These are phyloP conservation scores for Amiota mariae DNA, from an alignment of 2,888 invertebrate species.

Conservation along the genomic window DNA sequence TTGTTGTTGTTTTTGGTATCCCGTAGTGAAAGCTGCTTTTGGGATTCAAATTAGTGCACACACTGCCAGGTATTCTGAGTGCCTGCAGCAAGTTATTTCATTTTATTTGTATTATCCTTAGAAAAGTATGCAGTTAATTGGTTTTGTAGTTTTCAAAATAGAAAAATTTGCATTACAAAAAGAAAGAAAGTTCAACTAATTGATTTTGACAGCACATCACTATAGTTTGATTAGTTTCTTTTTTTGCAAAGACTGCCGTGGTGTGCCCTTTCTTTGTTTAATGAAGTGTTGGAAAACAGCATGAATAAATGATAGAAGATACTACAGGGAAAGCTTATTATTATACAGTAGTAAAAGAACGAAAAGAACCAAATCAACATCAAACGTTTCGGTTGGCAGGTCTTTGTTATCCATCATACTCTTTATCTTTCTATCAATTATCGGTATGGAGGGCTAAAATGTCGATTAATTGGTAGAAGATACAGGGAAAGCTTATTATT, in stretches of 20 bases:
- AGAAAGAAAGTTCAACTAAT: conserved; percentile 31
- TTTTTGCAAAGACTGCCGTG: not conserved
- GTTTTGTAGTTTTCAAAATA: conserved; percentile 57
- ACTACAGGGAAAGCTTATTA: not conserved
- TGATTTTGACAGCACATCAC: conserved; percentile 32
- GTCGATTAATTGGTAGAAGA: too few species aligned
- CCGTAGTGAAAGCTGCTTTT: conserved; percentile 56
- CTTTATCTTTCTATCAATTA: too few species aligned
- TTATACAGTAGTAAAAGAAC: too few species aligned
- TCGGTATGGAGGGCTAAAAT: too few species aligned
- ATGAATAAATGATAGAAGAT: conserved; percentile 40
- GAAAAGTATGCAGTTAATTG: conserved; percentile 55
- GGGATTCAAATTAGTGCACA: conserved; percentile 54
- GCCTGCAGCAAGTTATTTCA: conserved; percentile 43
- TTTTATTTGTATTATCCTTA: conserved; percentile 56
- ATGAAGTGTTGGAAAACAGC: conserved; percentile 51
- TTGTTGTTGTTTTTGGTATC: conserved; percentile 41
- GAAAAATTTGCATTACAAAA: conserved; percentile 49
- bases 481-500: too few species aligned
- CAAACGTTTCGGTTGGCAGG: too few species aligned
- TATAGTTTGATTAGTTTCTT: not conserved
- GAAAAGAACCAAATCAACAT: too few species aligned
- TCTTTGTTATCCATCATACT: too few species aligned
- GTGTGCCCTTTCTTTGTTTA: conserved; percentile 39
- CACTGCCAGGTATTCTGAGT: conserved; percentile 50